Evolutionary conservation across 2,888 invertebrate species (phyloP), one percentile per base, ranked within the genome.

Genomic region (Caenorhabditis afra): DNA sequence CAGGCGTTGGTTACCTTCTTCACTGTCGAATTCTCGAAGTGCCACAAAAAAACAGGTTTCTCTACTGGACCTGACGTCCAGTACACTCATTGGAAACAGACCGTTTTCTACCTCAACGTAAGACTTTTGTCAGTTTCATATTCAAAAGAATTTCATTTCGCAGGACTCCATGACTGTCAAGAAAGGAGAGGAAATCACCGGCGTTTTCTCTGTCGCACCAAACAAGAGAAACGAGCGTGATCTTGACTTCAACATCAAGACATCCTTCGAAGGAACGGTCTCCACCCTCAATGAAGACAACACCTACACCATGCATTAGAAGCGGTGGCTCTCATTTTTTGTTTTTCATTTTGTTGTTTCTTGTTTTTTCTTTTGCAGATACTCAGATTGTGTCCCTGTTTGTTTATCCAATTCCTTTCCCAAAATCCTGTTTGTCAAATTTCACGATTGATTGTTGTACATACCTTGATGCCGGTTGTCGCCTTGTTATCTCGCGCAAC

Each of bases 21-120:
- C 92, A 98, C 96, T 90, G 96, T 99, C 86, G 98, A 99, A 92
- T 99, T 99, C 93, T 96, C 97, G 44, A 97, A 97, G 93, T 99
- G 97, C 88, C 99, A 99, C 93, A 99, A 97, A 92, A 93, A 96
- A 70, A 95, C 96, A 83, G 97, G 98, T 23, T 99, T 99, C 92
- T 97, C 97, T 89, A 99, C 99, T 77, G 92, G 93, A 91, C 99
- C 99, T 0, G 98, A 98, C 91, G 95, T 96, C 0, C 95, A 95
- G 37, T 98, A 99, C 92, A 99, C 99, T 22, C 99, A 99, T 91
- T 99, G 99, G 99, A 99, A 99, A 91, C 97, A 97, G 91, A 95
- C 95, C 8, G 98, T 99, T 61, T 99, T 99, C 92, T 99, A 99
- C 91, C 94, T 98, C 88, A 95, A 96, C 90, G 83, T 83, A 41